Conservation (phyloP, 2,797 vertebrate species). For the Dendrocincla fuliginosa region DNA sequence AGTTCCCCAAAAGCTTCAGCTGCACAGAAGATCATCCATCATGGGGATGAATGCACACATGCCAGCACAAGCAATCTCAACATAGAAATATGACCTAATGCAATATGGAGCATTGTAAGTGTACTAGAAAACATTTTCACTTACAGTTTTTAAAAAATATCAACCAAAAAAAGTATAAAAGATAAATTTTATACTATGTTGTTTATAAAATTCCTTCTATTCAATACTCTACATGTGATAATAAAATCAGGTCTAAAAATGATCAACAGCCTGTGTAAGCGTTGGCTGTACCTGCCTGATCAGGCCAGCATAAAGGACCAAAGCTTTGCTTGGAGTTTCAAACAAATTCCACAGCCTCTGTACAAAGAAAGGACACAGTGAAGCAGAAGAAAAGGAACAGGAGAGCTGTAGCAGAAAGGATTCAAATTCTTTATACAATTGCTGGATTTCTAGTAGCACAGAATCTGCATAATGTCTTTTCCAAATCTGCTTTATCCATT, state of each 20-base stretch:
- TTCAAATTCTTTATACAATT: not conserved
- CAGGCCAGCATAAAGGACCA: not conserved
- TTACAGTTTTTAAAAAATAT: not conserved
- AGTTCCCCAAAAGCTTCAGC: not conserved
- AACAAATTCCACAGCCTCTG: not conserved
- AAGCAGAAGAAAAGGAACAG: not conserved
- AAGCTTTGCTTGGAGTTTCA: not conserved
- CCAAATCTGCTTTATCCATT: constrained; percentile 41
- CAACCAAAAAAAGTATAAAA: not conserved
- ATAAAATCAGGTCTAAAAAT: not conserved
- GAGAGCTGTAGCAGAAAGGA: not conserved
- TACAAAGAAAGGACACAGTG: not conserved
- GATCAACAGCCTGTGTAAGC: not conserved
- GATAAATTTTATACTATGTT: not conserved
- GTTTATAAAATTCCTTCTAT: not conserved
- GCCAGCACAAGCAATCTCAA: not conserved
- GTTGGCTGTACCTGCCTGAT: not conserved
- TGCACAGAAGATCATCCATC: not conserved
- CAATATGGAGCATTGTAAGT: not conserved
- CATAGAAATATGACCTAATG: not conserved
- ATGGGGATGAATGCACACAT: not conserved
- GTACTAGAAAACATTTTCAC: not conserved
- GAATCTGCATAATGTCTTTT: not conserved
- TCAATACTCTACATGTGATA: not conserved
- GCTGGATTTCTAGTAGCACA: not conserved